Evolutionary conservation across 2,113 vertebrate genomes (phyloP), one percentile per base, ranked within the genome.

Genomic region (Chitala chitala): DNA sequence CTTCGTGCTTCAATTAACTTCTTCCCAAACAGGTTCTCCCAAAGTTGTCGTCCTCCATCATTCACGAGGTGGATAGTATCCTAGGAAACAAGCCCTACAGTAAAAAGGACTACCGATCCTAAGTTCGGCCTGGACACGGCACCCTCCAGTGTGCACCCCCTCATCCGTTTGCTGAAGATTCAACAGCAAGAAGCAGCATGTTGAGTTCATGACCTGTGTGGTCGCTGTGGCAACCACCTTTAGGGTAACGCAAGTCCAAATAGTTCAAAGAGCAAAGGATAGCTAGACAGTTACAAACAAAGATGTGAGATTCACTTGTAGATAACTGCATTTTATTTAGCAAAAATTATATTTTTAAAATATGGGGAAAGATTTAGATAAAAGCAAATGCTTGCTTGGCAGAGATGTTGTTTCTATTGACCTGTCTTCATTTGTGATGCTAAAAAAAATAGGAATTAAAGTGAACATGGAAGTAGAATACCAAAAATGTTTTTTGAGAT

Each of bases 11-110:
- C 31, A 6, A 24, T 36, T 17, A 15, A 33, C 24, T 69, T 4
- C 42, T 22, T 82, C 7, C 77, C 78, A 29, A 54, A 0, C 90
- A 98, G 95, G 92, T 97, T 84, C 94, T 98, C 85, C 93, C 95
- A 4, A 97, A 96, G 86, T 81, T 98, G 77, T 94, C 95, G 0
- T 93, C 93, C 73, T 95, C 95, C 76, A 89, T 95, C 1, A 81
- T 92, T 79, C 93, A 94, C 0, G 95, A 98, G 89, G 89, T 97
- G 29, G 95, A 98, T 65, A 93, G 92, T 82, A 96, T 98, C 86
- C 85, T 98, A 87, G 95, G 95, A 87, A 98, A 97, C 88, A 98
- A 96, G 85, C 94, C 94, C 72, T 94, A 92, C 86, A 95, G 90
- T 91, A 97, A 96, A 89, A 96, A 95, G 86, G 94, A 96, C 89